Evolutionary conservation across 53 echinoderm and acorn worm species (phyloP).

Genomic region (Crossaster papposus): DNA sequence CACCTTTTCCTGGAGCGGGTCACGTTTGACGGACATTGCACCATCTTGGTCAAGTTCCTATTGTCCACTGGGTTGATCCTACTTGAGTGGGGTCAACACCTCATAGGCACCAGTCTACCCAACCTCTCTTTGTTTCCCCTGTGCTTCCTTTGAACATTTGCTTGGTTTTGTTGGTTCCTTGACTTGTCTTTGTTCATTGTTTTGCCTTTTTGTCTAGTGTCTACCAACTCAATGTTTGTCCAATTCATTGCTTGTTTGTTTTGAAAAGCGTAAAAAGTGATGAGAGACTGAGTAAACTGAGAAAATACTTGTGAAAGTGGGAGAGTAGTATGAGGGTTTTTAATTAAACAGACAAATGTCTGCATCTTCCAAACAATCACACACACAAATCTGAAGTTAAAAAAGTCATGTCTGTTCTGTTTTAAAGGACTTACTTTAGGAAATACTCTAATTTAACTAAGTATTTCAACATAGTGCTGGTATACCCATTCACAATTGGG

Average conservation of each 20-base stretch:
- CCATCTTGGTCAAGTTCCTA: background rate
- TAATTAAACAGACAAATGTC: background rate
- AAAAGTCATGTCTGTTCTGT: background rate
- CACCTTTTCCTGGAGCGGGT: too few relatives aligned
- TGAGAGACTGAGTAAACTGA: background rate
- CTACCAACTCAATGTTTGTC: background rate
- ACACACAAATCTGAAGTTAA: background rate
- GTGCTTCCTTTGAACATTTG: background rate
- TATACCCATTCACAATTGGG: constrained; percentile 34
- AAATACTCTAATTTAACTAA: background rate
- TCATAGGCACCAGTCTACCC: background rate
- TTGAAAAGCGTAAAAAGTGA: background rate
- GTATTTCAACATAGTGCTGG: background rate
- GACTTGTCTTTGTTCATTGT: background rate
- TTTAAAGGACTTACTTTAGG: background rate
- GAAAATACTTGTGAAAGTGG: background rate
- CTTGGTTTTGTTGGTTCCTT: background rate
- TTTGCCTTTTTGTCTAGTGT: background rate
- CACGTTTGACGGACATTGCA: too few relatives aligned
- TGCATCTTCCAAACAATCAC: background rate
- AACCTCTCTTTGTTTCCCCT: background rate
- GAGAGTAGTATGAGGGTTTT: background rate
- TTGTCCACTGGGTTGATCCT: background rate
- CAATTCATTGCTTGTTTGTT: background rate
- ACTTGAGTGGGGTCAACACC: background rate